These are phyloP conservation scores for Drosophila jambulina DNA, from an alignment of 1,140 invertebrate genomes.

Conservation along the genomic window DNA sequence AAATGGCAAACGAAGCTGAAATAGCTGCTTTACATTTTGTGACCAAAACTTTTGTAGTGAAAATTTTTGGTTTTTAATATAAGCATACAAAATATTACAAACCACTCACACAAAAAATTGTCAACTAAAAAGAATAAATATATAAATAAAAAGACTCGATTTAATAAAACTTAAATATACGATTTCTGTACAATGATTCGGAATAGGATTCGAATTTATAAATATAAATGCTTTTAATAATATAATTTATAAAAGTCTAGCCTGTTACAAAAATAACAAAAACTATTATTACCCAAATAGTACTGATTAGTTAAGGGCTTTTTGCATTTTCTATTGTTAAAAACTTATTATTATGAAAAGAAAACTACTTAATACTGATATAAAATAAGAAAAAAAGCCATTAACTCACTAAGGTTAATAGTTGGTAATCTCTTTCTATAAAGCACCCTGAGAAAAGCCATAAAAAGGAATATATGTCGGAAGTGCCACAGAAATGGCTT, in stretches of 20 bases:
- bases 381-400: conserved; percentile 9
- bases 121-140: background rate
- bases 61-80: background rate
- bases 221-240: conserved; percentile 28
- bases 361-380: conserved; percentile 20
- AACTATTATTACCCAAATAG: conserved; percentile 49
- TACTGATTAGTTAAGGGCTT: conserved; percentile 76
- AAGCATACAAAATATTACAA: conserved; percentile 1
- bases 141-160: background rate
- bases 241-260: conserved; percentile 14
- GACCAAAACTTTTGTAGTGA: background rate
- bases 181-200: conserved; percentile 8
- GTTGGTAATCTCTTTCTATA: conserved; percentile 38
- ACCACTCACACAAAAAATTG: background rate
- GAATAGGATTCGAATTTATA: conserved; percentile 5
- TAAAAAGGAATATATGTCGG: conserved; percentile 1
- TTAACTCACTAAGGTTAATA: conserved; percentile 30
- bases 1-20: background rate
- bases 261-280: conserved; percentile 44
- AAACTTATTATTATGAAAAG: conserved; percentile 44
- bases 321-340: conserved; percentile 69
- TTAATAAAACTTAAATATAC: conserved; percentile 2
- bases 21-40: background rate
- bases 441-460: conserved; percentile 37
- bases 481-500: background rate